Evolutionary conservation across 1,140 invertebrate genomes (phyloP), one percentile per base, ranked within the genome.

Genomic region (Phymorhynchus buccinoides): DNA sequence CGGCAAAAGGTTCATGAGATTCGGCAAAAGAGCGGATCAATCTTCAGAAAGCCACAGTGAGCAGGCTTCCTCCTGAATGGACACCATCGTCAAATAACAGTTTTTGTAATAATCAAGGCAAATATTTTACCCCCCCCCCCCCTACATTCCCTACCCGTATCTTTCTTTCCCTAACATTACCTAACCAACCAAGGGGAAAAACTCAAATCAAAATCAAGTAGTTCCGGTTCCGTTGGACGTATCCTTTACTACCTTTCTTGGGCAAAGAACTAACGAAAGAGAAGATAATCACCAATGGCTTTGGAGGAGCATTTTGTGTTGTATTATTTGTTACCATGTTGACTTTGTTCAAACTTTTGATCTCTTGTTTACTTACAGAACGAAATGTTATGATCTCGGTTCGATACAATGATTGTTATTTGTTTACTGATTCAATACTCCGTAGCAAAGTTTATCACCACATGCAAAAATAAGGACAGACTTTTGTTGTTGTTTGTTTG

Each of bases 1-100:
- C 62, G 88, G 86, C 9, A 87, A 86, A 35, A 48, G 86, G 73
- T 85, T 90, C 77, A 90, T 91, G 90, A 71, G 89, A 80, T 90
- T 91, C 73, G 91, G 90, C 66, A 86, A 85, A 30, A 84, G 42
- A 4, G 85, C 77, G 22, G 80, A 85, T 18, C 77, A 83, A 9
- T 81, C n/a, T n/a, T n/a, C 35, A 56, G 73, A 73, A n/a, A 87
- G 89, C 39, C 88, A 88, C 48, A 30, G 86, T 41, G 88, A 87
- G 35, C 86, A 86, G 86, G 71, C 88, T 78, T 89, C 88, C 52
- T 88, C 88, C 2, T 87, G 84, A 83, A 48, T 32, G 68, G 35
- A 71, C 30, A 71, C n/a, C 56, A 62, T 48, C 44, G 56, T 27
- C 22, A 14, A 4, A 4, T 6, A 62, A 62, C 22, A 14, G n/a